Base-by-base conservation (phyloP, 2,888 invertebrate species). In the Mimumesa dahlbomi region DNA sequence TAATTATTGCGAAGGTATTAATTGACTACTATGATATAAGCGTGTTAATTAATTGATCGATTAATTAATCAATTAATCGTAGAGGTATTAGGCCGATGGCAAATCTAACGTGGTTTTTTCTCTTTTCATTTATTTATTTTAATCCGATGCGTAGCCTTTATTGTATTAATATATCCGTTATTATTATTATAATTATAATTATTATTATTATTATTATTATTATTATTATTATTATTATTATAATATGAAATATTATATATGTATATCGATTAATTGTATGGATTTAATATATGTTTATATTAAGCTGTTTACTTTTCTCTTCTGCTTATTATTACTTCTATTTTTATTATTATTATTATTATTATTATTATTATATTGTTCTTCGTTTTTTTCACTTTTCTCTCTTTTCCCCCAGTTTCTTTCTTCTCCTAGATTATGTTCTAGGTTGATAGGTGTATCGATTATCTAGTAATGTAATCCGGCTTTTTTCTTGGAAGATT, bases 211-310 rank as follows among this genome's bases (percentile, higher is more conserved):
- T n/a, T n/a, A n/a, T n/a, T n/a, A n/a, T n/a, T n/a, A n/a, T n/a
- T n/a, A n/a, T n/a, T n/a, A n/a, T n/a, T n/a, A n/a, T n/a, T n/a
- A n/a, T n/a, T n/a, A n/a, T n/a, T n/a, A n/a, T n/a, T n/a, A n/a
- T n/a, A n/a, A n/a, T n/a, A n/a, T n/a, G n/a, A n/a, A n/a, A 13
- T 25, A 42, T 50, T 46, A 19, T 58, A 68, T 68, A 66, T 68
- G 68, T 68, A 68, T 68, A 68, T 66, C 53, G 57, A 68, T 68
- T 68, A 68, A 68, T 66, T 68, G 66, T 68, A 68, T 68, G 68
- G 53, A 66, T 68, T 68, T 68, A 68, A 68, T 68, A 68, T 68
- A 68, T 68, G 68, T 68, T 68, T 68, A 65, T 58, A 66, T 53
- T 68, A 68, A 66, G 68, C 66, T 53, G 42, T 58, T 68, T 58